Evolutionary conservation across 2,888 invertebrate species (phyloP).

Genomic region (Cryptocephalus primarius): DNA sequence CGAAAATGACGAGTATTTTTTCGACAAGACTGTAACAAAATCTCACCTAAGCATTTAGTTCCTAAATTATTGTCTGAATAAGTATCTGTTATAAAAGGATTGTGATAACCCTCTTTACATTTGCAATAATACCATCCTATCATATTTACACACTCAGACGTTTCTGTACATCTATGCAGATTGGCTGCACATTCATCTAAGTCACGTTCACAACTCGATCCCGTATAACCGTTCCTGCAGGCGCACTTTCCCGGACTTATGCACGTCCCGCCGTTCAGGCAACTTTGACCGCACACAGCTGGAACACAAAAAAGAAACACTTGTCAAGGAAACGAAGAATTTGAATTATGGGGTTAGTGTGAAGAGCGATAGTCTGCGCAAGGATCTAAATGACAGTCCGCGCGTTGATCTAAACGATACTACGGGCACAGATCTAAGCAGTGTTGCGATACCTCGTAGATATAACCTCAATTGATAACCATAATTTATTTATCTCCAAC

Average conservation of each 20-base stretch:
- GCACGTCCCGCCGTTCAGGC: slow-evolving; percentile 77
- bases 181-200: slow-evolving; percentile 72
- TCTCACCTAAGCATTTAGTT: slow-evolving; percentile 53
- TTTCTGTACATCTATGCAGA: slow-evolving; percentile 59
- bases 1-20: no score
- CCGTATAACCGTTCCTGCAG: slow-evolving; percentile 73
- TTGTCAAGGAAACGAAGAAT: neutral
- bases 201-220: slow-evolving; percentile 75
- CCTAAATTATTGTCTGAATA: slow-evolving; percentile 44
- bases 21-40: no score
- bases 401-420: no score
- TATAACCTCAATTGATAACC: no score
- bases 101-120: slow-evolving; percentile 67
- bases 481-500: no score
- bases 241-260: slow-evolving; percentile 64
- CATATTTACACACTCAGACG: slow-evolving; percentile 75
- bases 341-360: no score
- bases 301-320: slow-evolving; percentile 20
- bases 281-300: slow-evolving; percentile 72
- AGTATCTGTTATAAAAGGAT: slow-evolving; percentile 27
- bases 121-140: slow-evolving; percentile 86
- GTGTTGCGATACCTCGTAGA: no score
- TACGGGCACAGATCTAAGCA: no score
- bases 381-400: no score
- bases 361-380: no score